Conservation (phyloP, 1,140 invertebrate species). For the Hyphantria cunea region DNA sequence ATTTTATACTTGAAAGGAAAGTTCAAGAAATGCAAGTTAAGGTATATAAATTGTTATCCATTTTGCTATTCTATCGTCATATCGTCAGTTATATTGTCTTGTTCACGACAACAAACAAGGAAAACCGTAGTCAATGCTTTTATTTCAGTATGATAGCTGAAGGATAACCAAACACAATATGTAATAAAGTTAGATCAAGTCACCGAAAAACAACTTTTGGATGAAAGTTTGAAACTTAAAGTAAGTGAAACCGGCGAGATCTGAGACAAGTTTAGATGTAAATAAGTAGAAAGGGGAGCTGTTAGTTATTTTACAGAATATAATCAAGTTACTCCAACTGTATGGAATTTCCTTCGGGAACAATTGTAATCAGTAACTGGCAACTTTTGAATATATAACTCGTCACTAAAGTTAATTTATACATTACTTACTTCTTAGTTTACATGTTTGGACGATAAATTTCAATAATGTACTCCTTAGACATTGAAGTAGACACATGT, state of each 20-base stretch:
- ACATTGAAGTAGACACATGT: too few relatives aligned
- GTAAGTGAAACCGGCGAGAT: conserved; percentile 2
- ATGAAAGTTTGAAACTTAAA: conserved; percentile 12
- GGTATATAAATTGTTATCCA: too few relatives aligned
- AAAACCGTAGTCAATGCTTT: too few relatives aligned
- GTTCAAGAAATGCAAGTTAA: too few relatives aligned
- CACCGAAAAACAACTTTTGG: background rate
- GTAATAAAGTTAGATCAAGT: background rate
- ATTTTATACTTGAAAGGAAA: too few relatives aligned
- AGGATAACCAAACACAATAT: conserved; percentile 15
- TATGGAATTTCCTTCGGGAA: conserved; percentile 26
- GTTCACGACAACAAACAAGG: too few relatives aligned
- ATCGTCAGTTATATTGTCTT: too few relatives aligned
- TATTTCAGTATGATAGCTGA: background rate
- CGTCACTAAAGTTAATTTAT: too few relatives aligned
- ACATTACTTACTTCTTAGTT: too few relatives aligned
- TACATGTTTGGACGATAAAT: too few relatives aligned
- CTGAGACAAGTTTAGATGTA: conserved; percentile 9
- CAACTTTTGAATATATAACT: conserved; percentile 1
- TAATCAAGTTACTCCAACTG: conserved; percentile 24
- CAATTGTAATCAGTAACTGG: conserved; percentile 18
- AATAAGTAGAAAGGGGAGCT: conserved; percentile 8
- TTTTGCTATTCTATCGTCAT: too few relatives aligned
- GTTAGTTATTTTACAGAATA: conserved; percentile 21
- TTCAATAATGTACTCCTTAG: too few relatives aligned